Base-by-base conservation (phyloP, 2,888 invertebrate species). In the Philereme transversata region DNA sequence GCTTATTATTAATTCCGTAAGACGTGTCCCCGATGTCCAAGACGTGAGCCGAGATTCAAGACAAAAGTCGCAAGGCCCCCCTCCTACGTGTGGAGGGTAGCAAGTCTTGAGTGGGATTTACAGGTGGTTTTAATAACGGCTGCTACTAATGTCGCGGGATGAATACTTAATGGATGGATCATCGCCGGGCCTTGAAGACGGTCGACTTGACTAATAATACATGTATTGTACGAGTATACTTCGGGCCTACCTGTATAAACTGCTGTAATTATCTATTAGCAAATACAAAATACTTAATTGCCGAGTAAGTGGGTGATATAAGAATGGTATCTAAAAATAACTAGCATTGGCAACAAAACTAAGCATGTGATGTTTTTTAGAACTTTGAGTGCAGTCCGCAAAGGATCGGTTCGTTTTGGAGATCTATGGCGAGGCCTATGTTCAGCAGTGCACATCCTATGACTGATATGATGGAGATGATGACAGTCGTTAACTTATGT, bases 1-100 rank as follows among this genome's bases (percentile, higher is more conserved):
- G 92, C 91, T 93, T 93, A 93, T 93, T 93, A 93, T 93, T 92
- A 93, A 93, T 93, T 93, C 93, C 82, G 90, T 91, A 92, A 92
- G 93, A 93, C 91, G 87, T 91, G 91, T 87, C 90, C 92, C 91
- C 92, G 90, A 92, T 93, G 93, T 92, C 93, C 93, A 89, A 88
- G 92, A 92, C 92, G 92, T 93, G 93, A 82, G 87, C 91, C 67
- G 91, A 88, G 92, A 92, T 90, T 90, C 88, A 85, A 90, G 90
- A 90, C 92, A 92, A 92, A 93, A 92, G 91, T 92, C 90, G 86
- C 82, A 56, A 58, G 46, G 36, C 56, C 78, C 77, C 76, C 72
- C 69, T 72, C 62, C 76, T 83, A 90, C 89, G 89, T 88, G 88
- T 86, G 81, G 77, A 74, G 88, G 82, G 83, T 88, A 77, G 80